Evolutionary conservation across 1,140 invertebrate genomes (phyloP).

Genomic region (Paraescarpia echinospica): DNA sequence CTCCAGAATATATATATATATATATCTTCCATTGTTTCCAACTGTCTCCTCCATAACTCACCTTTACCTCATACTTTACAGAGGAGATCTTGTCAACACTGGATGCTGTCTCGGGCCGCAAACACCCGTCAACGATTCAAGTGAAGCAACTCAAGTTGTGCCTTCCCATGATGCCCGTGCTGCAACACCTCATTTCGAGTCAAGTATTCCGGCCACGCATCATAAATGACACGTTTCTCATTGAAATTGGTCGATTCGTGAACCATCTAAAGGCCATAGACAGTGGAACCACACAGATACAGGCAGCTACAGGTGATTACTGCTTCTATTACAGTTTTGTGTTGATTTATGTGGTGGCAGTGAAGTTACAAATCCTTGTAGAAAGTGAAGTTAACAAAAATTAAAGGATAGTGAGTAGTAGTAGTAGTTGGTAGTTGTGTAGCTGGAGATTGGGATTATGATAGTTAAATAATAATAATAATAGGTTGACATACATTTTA

Average conservation of each 20-base stretch:
- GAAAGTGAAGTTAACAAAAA: too few species aligned
- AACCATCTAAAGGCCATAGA: constrained; percentile 47
- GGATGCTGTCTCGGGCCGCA: constrained; percentile 46
- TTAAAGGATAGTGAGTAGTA: too few species aligned
- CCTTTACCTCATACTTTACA: constrained; percentile 28
- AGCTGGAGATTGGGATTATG: too few species aligned
- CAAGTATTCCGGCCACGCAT: constrained; percentile 48
- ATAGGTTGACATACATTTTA: too few species aligned
- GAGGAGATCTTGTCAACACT: constrained; percentile 46
- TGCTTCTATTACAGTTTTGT: constrained; percentile 16
- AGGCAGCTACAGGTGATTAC: constrained; percentile 45
- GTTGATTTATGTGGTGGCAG: too few species aligned
- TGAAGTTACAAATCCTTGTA: too few species aligned
- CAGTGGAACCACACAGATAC: constrained; percentile 41
- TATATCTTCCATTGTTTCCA: background rate
- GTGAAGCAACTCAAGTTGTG: constrained; percentile 44
- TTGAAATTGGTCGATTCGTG: constrained; percentile 40
- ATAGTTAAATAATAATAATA: too few species aligned
- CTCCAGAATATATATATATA: background rate
- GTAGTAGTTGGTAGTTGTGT: too few species aligned
- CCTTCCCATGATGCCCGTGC: constrained; percentile 45
- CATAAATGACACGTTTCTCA: constrained; percentile 45
- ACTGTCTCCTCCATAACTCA: background rate
- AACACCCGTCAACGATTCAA: constrained; percentile 51
- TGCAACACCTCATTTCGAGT: constrained; percentile 49